Base-by-base conservation (phyloP, 2,113 vertebrate genomes). In the Equus quagga region DNA sequence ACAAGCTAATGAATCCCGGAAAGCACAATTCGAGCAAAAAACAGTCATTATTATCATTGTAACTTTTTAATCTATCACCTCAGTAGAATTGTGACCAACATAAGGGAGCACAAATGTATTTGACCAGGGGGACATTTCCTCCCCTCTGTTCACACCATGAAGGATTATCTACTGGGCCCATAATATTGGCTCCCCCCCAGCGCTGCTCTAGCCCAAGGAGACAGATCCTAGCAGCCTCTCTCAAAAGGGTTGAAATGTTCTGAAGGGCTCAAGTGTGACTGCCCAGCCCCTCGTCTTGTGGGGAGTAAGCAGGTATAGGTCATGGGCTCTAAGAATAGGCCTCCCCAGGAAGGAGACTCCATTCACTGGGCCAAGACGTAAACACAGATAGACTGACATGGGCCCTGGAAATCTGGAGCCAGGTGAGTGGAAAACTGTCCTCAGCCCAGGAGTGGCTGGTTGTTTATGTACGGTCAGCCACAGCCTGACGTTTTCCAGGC, bases 401-500 rank as follows among this genome's bases (percentile, higher is more conserved):
- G 62, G 19, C 60, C 54, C 73, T 92, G 75, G 95, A 96, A 94
- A 82, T 26, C 73, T 56, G 44, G 87, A 91, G 23, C 23, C 0
- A 60, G 60, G 79, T 90, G 75, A 89, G 49, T 86, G 67, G 94
- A 94, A 97, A 93, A 56, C 78, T 3, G 19, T 51, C 31, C 87
- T 87, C 54, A 15, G 69, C 19, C 13, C 26, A 41, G 78, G 33
- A 64, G 36, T 49, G 15, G 62, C 88, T 62, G 87, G 17, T 24
- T 26, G 24, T 60, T 93, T 67, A 19, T 15, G 19, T 14, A 26
- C 0, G 33, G 64, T 60, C 12, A 0, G 65, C 28, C 8, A 10
- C 11, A 31, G 76, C 58, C 73, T 96, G 89, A 78, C 2, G 0
- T 49, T 95, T 86, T 86, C 96, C 94, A 96, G 94, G 73, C 92